A percentile compares a stretch with the other conserved stretches of the same genome.
These are phyloP conservation scores for Ophion ventricosus DNA, from an alignment of 2,888 invertebrate species.

Conservation along the genomic window DNA sequence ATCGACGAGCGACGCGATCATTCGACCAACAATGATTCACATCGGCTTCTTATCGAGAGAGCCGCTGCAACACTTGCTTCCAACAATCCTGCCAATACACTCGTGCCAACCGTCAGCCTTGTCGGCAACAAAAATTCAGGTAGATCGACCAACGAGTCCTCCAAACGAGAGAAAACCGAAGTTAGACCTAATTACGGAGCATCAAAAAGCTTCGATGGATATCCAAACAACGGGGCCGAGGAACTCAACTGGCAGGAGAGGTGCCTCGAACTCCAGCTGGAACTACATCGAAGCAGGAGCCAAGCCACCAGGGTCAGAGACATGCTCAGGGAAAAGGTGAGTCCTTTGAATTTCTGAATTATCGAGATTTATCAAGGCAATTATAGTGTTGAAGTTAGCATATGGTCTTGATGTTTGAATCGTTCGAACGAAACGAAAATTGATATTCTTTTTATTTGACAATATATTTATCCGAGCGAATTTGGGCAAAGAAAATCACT, in stretches of 20 bases:
- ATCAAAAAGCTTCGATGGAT: slow-evolving; percentile 80
- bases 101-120: not conserved
- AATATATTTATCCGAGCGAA: no score
- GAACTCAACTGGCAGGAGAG: slow-evolving; percentile 94
- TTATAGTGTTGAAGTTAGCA: no score
- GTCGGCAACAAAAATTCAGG: slow-evolving; percentile 20
- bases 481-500: no score
- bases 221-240: slow-evolving; percentile 77
- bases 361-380: no score
- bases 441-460: no score
- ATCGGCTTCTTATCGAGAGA: slow-evolving; percentile 70
- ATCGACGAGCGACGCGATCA: slow-evolving; percentile 43
- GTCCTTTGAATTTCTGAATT: no score
- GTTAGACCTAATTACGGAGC: slow-evolving; percentile 74
- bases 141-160: slow-evolving; percentile 68
- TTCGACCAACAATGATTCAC: slow-evolving; percentile 27
- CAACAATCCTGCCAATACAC: not conserved
- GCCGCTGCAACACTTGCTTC: slow-evolving; percentile 57
- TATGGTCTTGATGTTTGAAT: no score
- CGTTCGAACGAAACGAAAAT: no score
- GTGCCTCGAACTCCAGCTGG: slow-evolving; percentile 93
- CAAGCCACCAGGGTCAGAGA: slow-evolving; percentile 94
- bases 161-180: slow-evolving; percentile 81
- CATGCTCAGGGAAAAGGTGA: slow-evolving; percentile 95
- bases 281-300: slow-evolving; percentile 92